Evolutionary conservation across 2,113 vertebrate genomes (phyloP).

Genomic region (Echinops telfairi): DNA sequence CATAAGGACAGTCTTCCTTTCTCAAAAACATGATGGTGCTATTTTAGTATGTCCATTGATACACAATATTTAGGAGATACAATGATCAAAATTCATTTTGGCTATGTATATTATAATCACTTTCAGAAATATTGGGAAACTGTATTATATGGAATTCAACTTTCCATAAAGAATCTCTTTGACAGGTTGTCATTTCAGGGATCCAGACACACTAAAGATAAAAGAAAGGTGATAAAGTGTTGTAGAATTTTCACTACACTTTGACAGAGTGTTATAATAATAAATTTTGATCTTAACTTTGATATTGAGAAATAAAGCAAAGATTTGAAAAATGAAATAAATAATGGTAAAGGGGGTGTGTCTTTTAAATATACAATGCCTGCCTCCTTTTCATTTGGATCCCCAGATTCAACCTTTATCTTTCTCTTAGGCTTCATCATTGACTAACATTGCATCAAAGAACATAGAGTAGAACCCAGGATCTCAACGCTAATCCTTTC

Average conservation of each 20-base stretch:
- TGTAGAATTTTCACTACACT: background rate
- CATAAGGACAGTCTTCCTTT: background rate
- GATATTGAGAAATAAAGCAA: background rate
- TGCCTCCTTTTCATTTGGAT: background rate
- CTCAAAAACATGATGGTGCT: background rate
- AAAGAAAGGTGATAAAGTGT: background rate
- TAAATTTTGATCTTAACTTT: background rate
- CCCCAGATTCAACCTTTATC: background rate
- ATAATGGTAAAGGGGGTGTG: background rate
- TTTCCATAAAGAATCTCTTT: background rate
- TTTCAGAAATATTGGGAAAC: constrained; percentile 41
- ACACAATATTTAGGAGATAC: too few species aligned
- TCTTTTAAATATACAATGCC: background rate
- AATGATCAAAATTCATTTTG: background rate
- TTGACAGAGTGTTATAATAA: background rate
- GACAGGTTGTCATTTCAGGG: background rate
- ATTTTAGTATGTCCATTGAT: constrained; percentile 6
- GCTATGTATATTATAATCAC: background rate
- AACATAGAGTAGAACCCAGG: too few species aligned
- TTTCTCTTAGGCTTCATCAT: background rate
- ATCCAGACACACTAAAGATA: background rate
- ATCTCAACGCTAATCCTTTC: too few species aligned
- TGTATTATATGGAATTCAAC: background rate
- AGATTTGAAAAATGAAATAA: background rate
- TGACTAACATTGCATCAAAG: background rate